Percentiles rank a stretch among this genome's conserved stretches.
Evolutionary conservation across 2,888 invertebrate species (phyloP).

Genomic region (Labia minor): DNA sequence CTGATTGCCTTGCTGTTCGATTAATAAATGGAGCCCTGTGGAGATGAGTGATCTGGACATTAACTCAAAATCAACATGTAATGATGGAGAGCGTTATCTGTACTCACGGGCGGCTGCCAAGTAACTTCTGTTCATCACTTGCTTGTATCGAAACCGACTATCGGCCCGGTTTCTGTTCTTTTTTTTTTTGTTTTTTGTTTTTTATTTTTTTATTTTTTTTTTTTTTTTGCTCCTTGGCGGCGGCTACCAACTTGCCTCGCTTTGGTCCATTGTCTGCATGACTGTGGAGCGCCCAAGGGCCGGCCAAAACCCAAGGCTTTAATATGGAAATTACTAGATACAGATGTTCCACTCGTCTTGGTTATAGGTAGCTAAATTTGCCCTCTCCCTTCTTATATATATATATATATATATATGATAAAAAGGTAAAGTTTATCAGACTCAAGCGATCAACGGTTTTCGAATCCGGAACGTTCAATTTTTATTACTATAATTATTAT

Average conservation of each 20-base stretch:
- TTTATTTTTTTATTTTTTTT: background rate
- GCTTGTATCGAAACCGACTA: background rate
- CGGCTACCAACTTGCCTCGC: slow-evolving; percentile 8
- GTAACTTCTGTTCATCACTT: slow-evolving; percentile 7
- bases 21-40: too few species aligned
- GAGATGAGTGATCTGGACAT: background rate
- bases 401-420: background rate
- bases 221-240: background rate
- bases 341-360: slow-evolving; percentile 13
- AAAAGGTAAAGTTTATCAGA: slow-evolving; percentile 13
- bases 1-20: too few species aligned
- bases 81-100: slow-evolving; percentile 8
- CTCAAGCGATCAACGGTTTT: background rate
- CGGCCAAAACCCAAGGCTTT: slow-evolving; percentile 13
- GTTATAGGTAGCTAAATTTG: slow-evolving; percentile 8
- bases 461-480: slow-evolving; percentile 5
- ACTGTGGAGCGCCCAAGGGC: slow-evolving; percentile 4
- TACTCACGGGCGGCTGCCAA: background rate
- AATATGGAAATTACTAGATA: slow-evolving; percentile 13
- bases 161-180: background rate
- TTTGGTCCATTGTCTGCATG: slow-evolving; percentile 7
- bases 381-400: background rate
- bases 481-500: slow-evolving; percentile 13
- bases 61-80: background rate
- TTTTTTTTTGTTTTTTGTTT: background rate